phyloP scores from a whole-genome alignment of 30 jellyfish, hydroid and myxozoan genomes.

The Nemopilema nomurai region DNA sequence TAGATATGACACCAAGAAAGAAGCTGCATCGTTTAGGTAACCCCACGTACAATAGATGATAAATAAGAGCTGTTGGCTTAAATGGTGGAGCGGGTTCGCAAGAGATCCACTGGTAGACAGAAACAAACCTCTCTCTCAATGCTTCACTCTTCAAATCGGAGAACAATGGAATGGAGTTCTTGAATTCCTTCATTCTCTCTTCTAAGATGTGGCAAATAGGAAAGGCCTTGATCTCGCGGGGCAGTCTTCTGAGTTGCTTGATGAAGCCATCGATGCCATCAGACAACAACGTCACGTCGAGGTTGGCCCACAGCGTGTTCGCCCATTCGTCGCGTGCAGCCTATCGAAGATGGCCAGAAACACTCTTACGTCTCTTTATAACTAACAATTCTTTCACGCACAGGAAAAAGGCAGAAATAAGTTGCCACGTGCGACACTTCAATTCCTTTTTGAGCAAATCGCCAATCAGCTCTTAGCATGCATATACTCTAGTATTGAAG shows the following conservation, averaged over 20 bases:
- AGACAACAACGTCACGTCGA: constrained; percentile 77
- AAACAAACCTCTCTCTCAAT: constrained; percentile 84
- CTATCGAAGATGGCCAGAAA: constrained; percentile 4
- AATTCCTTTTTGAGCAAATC: too few species aligned
- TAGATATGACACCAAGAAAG: too few species aligned
- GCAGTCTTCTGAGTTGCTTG: constrained; percentile 71
- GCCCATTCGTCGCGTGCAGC: constrained; percentile 97
- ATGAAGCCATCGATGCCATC: constrained; percentile 89
- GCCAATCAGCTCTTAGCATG: too few species aligned
- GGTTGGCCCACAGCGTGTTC: constrained; percentile 91
- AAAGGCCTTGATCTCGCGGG: constrained; percentile 82
- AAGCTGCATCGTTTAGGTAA: too few species aligned
- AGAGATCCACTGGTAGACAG: too few species aligned
- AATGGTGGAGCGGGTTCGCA: too few species aligned
- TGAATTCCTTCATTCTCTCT: constrained; percentile 84
- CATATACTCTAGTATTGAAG: too few species aligned
- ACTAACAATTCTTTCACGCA: too few species aligned
- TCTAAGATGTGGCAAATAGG: constrained; percentile 78
- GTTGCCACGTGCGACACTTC: too few species aligned
- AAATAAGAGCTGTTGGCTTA: too few species aligned
- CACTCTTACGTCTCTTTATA: not conserved
- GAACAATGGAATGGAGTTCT: constrained; percentile 82
- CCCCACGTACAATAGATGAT: too few species aligned
- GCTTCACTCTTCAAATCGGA: constrained; percentile 95
- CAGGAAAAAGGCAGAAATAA: too few species aligned